Evolutionary conservation across 2,113 vertebrate species (phyloP).

Genomic region (Uropsilus gracilis): DNA sequence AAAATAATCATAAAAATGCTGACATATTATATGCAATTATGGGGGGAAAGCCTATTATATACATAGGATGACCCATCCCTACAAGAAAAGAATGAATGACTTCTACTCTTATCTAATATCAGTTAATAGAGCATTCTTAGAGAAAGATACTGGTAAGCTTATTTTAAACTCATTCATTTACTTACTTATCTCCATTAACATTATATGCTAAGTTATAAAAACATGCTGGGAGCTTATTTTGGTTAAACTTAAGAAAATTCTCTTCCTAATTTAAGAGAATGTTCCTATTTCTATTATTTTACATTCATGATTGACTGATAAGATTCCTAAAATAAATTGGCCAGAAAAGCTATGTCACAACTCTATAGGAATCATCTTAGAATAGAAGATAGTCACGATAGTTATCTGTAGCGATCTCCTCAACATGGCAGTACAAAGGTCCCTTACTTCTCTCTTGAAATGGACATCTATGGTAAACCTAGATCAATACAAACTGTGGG

Average conservation of each 20-base stretch:
- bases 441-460: no score
- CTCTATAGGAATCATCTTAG: background rate
- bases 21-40: background rate
- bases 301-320: background rate
- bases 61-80: background rate
- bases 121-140: background rate
- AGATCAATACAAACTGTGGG: no score
- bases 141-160: background rate
- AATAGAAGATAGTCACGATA: background rate
- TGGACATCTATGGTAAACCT: no score
- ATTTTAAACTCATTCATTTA: background rate
- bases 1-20: constrained; percentile 33
- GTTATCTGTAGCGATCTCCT: background rate
- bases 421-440: background rate
- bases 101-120: constrained; percentile 17
- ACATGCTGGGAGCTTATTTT: background rate
- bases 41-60: background rate
- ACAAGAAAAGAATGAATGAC: background rate
- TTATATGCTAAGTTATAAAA: background rate
- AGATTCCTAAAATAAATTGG: background rate
- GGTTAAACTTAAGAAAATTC: background rate
- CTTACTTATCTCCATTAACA: background rate
- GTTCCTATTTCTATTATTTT: background rate
- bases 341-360: background rate
- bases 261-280: background rate